These are phyloP conservation scores for Sinonovacula constricta DNA, from an alignment of 1,140 invertebrate genomes.

Conservation along the genomic window DNA sequence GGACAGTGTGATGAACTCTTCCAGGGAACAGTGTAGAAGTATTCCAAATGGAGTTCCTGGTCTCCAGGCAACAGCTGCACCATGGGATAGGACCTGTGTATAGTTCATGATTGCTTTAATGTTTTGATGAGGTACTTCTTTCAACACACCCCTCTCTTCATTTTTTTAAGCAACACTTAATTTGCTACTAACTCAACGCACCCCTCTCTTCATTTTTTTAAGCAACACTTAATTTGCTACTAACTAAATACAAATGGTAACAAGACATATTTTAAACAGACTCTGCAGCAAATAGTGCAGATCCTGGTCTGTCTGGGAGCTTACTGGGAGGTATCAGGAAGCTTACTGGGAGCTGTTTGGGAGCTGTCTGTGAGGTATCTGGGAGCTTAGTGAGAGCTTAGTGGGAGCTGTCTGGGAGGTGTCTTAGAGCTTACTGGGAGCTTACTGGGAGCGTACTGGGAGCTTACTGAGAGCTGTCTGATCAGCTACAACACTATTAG, in stretches of 20 bases:
- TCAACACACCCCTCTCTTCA: neutral
- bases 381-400: too few relatives aligned
- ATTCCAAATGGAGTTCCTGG: conserved; percentile 70
- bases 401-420: too few relatives aligned
- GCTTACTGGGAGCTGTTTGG: too few relatives aligned
- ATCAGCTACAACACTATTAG: too few relatives aligned
- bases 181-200: neutral
- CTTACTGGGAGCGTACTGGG: too few relatives aligned
- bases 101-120: neutral
- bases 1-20: conserved; percentile 61
- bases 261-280: neutral
- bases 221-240: neutral
- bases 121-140: neutral
- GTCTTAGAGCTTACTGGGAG: too few relatives aligned
- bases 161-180: neutral
- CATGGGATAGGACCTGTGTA: conserved; percentile 66
- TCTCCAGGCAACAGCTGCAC: conserved; percentile 70
- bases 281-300: too few relatives aligned
- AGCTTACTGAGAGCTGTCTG: too few relatives aligned
- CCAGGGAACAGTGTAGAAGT: conserved; percentile 64
- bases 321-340: too few relatives aligned
- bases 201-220: neutral
- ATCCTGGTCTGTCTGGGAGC: too few relatives aligned
- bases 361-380: too few relatives aligned
- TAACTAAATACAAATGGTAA: neutral